A percentile compares a stretch with the other conserved stretches of the same genome.
phyloP scores from a whole-genome alignment of 2,888 invertebrate genomes.

The Catonia carolina region DNA sequence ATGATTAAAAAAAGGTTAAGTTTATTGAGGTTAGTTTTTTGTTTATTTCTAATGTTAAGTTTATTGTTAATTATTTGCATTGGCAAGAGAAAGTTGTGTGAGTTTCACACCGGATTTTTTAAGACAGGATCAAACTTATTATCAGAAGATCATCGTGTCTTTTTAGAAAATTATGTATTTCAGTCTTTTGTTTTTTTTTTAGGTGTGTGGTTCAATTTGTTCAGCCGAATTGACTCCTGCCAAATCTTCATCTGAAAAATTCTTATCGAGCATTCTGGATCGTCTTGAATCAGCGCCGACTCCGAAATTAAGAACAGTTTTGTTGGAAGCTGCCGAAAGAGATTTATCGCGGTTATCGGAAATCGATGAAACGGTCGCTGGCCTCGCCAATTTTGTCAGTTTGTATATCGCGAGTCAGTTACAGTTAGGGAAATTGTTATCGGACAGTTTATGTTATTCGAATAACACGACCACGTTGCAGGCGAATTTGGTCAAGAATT shows the following conservation, averaged over 20 bases:
- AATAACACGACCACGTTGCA: conserved; percentile 44
- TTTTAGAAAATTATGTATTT: no score
- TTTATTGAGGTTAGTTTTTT: no score
- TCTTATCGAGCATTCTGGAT: conserved; percentile 64
- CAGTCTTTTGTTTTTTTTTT: no score
- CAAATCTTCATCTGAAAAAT: conserved; percentile 50
- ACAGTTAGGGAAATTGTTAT: conserved; percentile 46
- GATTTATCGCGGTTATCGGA: conserved; percentile 54
- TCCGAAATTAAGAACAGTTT: conserved; percentile 49
- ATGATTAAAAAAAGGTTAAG: no score
- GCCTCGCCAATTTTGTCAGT: conserved; percentile 64
- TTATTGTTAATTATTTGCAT: no score
- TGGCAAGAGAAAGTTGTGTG: no score
- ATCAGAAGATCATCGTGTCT: no score
- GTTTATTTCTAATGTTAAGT: no score
- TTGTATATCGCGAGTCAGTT: conserved; percentile 61
- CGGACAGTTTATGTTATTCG: conserved; percentile 41
- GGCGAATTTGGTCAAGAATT: conserved; percentile 42
- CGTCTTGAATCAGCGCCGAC: conserved; percentile 59
- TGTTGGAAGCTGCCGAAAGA: conserved; percentile 56
- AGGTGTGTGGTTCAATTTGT: no score
- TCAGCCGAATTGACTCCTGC: conserved; percentile 31
- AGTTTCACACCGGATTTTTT: no score
- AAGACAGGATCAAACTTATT: no score
- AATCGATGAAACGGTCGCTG: conserved; percentile 62